A percentile compares a stretch with the other conserved stretches of the same genome.
Conservation (phyloP, 2,888 invertebrate species). For the Micoletzkya japonica region DNA sequence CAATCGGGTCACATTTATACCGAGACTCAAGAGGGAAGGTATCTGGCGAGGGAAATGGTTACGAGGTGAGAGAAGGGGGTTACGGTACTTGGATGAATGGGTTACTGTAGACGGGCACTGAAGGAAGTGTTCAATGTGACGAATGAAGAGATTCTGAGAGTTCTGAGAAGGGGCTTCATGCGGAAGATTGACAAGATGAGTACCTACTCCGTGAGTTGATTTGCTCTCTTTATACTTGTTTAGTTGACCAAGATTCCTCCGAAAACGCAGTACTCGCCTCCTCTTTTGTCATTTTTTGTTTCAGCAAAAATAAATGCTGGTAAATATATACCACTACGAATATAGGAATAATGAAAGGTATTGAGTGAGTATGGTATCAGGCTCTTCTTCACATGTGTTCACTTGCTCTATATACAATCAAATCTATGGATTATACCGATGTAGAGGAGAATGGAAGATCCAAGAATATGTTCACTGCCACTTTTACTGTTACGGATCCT, state of each 20-base stretch:
- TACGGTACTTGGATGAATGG: not conserved
- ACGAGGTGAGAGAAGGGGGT: not conserved
- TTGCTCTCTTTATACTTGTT: not conserved
- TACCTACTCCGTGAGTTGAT: not conserved
- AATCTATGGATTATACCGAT: slow-evolving; percentile 4
- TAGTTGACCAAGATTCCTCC: not conserved
- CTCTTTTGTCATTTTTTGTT: no score
- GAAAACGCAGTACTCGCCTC: no score
- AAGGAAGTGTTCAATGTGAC: slow-evolving; percentile 6
- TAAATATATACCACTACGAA: not conserved
- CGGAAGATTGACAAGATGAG: slow-evolving; percentile 18
- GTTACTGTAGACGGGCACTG: slow-evolving; percentile 10
- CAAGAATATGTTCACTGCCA: not conserved
- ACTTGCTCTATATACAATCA: not conserved
- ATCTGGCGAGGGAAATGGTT: slow-evolving; percentile 5
- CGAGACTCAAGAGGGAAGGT: slow-evolving; percentile 5
- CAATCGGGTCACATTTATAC: slow-evolving; percentile 4
- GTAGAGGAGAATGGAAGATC: no score
- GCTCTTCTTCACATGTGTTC: slow-evolving; percentile 7
- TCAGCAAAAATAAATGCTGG: not conserved
- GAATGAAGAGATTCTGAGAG: slow-evolving; percentile 17
- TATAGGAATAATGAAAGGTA: not conserved
- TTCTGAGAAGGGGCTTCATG: not conserved
- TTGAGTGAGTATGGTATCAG: not conserved
- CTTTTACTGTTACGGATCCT: not conserved